These are phyloP conservation scores for Drosophila pseudotalamancana DNA, from an alignment of 2,888 invertebrate genomes.

Conservation along the genomic window DNA sequence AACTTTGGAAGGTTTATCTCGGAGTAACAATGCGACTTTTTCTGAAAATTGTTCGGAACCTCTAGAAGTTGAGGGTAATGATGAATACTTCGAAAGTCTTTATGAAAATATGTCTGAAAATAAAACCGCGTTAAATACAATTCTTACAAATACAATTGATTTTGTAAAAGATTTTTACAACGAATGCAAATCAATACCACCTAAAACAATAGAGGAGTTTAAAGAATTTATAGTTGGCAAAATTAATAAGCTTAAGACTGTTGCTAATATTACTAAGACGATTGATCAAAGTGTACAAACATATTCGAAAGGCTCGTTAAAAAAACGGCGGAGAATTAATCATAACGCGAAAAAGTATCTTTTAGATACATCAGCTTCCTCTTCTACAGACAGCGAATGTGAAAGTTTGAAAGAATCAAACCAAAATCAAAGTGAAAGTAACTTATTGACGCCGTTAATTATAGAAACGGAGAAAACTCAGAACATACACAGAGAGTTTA, in stretches of 20 bases:
- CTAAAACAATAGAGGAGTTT: constrained; percentile 50
- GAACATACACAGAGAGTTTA: constrained; percentile 17
- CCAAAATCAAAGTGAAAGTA: neutral
- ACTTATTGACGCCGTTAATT: neutral
- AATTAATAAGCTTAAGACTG: constrained; percentile 50
- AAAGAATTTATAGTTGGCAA: constrained; percentile 58
- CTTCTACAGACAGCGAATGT: constrained; percentile 32
- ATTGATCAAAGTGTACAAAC: constrained; percentile 52
- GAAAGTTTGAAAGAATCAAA: neutral
- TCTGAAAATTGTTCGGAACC: constrained; percentile 66
- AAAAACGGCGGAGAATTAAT: constrained; percentile 59
- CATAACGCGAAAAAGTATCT: constrained; percentile 59
- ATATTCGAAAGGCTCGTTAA: constrained; percentile 30
- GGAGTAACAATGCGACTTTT: neutral
- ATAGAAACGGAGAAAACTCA: neutral
- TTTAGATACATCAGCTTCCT: constrained; percentile 56
- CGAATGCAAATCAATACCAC: constrained; percentile 56
- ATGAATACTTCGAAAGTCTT: constrained; percentile 57
- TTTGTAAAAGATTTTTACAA: constrained; percentile 67
- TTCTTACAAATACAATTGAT: constrained; percentile 47
- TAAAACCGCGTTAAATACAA: neutral
- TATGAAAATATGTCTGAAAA: constrained; percentile 33
- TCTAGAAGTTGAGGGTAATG: constrained; percentile 58
- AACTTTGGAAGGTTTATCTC: neutral
- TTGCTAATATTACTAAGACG: constrained; percentile 22